phyloP scores from a whole-genome alignment of 2,888 invertebrate genomes.

The Keiferia lycopersicella region DNA sequence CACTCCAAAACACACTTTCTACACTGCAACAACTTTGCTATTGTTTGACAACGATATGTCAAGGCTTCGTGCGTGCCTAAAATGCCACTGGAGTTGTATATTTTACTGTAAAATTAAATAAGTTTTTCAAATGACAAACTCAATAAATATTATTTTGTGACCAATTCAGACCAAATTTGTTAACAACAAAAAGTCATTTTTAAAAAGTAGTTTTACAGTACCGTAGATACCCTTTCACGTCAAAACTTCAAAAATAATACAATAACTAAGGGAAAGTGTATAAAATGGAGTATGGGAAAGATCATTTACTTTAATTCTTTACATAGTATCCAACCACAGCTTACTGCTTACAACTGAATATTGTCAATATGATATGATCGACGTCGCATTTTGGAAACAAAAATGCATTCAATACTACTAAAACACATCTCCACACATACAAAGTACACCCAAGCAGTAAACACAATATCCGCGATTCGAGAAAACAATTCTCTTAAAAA shows the following conservation, averaged over 20 bases:
- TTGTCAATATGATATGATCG: slow-evolving; percentile 24
- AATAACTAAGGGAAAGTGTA: not conserved
- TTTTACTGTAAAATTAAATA: not conserved
- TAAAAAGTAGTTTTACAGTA: not conserved
- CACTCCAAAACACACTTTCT: slow-evolving; percentile 6
- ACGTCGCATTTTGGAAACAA: not conserved
- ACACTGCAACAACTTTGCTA: slow-evolving; percentile 16
- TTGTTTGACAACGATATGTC: not conserved
- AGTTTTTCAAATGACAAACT: not conserved
- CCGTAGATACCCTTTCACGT: not conserved
- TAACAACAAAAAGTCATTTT: not conserved
- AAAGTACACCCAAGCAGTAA: too few relatives aligned
- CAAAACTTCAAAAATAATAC: not conserved
- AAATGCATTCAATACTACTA: slow-evolving; percentile 7
- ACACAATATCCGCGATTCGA: too few relatives aligned
- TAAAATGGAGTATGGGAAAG: slow-evolving; percentile 1
- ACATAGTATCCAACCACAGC: not conserved
- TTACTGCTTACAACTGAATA: slow-evolving; percentile 17
- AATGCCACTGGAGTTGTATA: slow-evolving; percentile 9
- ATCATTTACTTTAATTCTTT: not conserved
- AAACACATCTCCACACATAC: slow-evolving; percentile 10
- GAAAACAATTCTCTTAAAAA: too few relatives aligned
- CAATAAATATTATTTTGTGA: too few relatives aligned
- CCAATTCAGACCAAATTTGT: not conserved
- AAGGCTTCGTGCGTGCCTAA: not conserved